These are phyloP conservation scores for Lampris incognitus DNA, from an alignment of 2,113 vertebrate species.

Conservation along the genomic window DNA sequence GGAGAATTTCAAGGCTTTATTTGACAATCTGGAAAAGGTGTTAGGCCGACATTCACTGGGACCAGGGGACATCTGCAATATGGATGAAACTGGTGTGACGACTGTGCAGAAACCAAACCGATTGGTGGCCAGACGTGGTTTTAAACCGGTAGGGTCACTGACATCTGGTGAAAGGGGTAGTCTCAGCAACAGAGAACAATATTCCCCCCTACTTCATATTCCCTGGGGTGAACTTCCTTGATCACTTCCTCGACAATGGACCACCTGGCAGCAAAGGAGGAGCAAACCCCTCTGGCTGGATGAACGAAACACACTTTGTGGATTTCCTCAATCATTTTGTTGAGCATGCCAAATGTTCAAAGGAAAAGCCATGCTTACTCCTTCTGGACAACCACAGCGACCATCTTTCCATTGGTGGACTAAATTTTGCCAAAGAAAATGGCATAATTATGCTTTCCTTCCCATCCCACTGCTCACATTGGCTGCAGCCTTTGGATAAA, in stretches of 20 bases:
- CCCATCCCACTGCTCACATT: neutral
- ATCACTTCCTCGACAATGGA: too few species aligned
- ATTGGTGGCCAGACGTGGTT: neutral
- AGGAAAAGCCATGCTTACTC: too few species aligned
- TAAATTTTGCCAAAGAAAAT: neutral
- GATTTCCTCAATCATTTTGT: too few species aligned
- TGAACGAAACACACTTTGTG: too few species aligned
- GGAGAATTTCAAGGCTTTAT: conserved; percentile 5
- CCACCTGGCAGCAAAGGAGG: too few species aligned
- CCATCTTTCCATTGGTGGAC: conserved; percentile 2
- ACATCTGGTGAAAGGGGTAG: neutral
- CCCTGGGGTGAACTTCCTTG: neutral
- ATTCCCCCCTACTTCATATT: neutral
- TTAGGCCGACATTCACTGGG: too few species aligned
- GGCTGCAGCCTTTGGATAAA: conserved; percentile 1
- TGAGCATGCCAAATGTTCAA: too few species aligned
- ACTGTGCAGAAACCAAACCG: too few species aligned
- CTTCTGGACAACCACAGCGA: neutral
- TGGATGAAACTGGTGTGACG: too few species aligned
- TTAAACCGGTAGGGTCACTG: neutral
- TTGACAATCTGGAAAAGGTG: neutral
- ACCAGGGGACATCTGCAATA: too few species aligned
- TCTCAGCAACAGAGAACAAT: too few species aligned
- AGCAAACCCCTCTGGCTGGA: too few species aligned
- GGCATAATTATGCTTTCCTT: neutral